Evolutionary conservation across 2,797 vertebrate species (phyloP).

Genomic region (Oceanodroma leucorhoa): DNA sequence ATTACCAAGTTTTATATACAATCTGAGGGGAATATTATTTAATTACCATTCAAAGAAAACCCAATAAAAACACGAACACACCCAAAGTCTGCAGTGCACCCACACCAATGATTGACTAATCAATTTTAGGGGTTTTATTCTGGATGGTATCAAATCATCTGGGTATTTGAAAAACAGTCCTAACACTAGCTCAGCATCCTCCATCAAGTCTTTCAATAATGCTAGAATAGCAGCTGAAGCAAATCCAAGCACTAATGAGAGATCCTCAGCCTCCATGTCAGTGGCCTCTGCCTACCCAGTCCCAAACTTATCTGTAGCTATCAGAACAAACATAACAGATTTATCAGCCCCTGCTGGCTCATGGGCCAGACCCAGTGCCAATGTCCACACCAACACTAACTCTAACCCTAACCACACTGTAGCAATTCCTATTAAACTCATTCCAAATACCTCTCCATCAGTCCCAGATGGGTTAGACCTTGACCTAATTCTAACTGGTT

Average conservation of each 20-base stretch:
- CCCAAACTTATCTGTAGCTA: not conserved
- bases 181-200: not conserved
- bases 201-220: not conserved
- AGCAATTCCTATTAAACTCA: not conserved
- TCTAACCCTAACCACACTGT: not conserved
- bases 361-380: not conserved
- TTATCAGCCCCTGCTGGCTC: not conserved
- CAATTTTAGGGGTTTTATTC: not conserved
- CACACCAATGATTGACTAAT: not conserved
- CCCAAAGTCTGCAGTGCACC: not conserved
- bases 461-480: not conserved
- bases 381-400: not conserved
- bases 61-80: not conserved
- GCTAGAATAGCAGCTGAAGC: not conserved
- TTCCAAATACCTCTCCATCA: not conserved
- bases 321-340: not conserved
- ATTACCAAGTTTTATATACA: not conserved
- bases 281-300: not conserved
- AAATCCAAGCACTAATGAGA: not conserved
- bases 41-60: not conserved
- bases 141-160: not conserved
- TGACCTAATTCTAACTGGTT: not conserved
- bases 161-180: not conserved
- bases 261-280: not conserved
- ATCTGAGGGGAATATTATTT: not conserved